These are phyloP conservation scores for Drosophila serrata DNA, from an alignment of 1,140 invertebrate species.

Conservation along the genomic window DNA sequence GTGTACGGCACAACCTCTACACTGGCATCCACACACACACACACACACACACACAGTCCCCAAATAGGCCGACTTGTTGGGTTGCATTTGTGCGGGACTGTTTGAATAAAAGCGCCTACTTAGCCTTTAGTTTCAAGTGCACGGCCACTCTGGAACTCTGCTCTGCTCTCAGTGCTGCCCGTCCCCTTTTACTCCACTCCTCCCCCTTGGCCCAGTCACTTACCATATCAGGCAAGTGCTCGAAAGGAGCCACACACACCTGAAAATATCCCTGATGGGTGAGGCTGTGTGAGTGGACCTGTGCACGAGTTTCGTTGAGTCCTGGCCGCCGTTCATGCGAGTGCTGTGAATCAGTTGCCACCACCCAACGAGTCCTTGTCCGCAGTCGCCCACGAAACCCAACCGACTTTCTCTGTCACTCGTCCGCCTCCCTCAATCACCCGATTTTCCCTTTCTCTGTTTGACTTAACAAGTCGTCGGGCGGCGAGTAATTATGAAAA, in stretches of 20 bases:
- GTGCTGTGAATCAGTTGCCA: conserved; percentile 40
- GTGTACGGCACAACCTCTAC: conserved; percentile 12
- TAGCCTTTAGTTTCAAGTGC: conserved; percentile 62
- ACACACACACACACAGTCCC: conserved; percentile 22
- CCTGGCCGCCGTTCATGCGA: conserved; percentile 39
- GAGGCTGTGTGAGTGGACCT: conserved; percentile 47
- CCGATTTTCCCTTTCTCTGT: conserved; percentile 32
- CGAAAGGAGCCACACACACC: conserved; percentile 23
- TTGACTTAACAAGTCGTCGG: conserved; percentile 64
- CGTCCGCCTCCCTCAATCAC: conserved; percentile 2
- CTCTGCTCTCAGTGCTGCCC: conserved; percentile 1
- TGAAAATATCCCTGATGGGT: conserved; percentile 17
- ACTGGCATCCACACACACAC: no score
- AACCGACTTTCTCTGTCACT: conserved; percentile 38
- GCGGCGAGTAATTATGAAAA: conserved; percentile 69
- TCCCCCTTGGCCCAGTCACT: conserved; percentile 19
- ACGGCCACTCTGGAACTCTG: conserved; percentile 31
- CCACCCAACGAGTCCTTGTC: conserved; percentile 22
- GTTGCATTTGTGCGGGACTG: conserved; percentile 33
- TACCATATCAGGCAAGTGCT: conserved; percentile 47
- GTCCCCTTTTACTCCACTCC: no score
- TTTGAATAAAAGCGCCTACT: conserved; percentile 53
- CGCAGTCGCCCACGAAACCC: conserved; percentile 44
- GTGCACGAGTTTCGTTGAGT: conserved; percentile 48
- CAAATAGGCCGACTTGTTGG: conserved; percentile 55